Evolutionary conservation across 2,888 invertebrate genomes (phyloP).

Genomic region (Asteroscopus sphinx): DNA sequence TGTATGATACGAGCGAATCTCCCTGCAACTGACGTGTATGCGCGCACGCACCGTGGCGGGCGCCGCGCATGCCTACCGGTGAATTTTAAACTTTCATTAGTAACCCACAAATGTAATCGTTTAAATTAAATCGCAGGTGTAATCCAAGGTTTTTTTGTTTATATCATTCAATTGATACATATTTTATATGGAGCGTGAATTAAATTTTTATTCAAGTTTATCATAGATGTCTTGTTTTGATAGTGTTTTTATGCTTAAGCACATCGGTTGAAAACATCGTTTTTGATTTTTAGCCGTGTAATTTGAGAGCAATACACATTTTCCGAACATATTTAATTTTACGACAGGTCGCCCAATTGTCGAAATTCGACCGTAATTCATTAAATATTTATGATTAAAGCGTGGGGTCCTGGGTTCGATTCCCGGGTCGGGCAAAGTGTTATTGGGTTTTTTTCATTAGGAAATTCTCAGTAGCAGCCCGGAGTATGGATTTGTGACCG

Average conservation of each 20-base stretch:
- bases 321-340: no score
- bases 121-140: conserved; percentile 75
- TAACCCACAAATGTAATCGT: conserved; percentile 73
- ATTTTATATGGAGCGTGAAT: conserved; percentile 67
- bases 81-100: conserved; percentile 77
- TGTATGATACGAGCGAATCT: conserved; percentile 54
- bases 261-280: no score
- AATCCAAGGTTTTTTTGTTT: conserved; percentile 77
- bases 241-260: conserved; percentile 1
- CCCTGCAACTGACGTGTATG: conserved; percentile 40
- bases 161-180: conserved; percentile 74
- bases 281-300: no score
- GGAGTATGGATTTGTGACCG: no score
- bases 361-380: no score
- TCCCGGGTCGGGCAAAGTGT: no score
- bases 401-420: no score
- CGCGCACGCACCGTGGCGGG: conserved; percentile 41
- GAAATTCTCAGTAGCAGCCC: no score
- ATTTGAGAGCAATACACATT: no score
- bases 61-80: conserved; percentile 54
- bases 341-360: no score
- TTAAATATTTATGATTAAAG: no score
- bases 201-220: conserved; percentile 41
- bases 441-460: no score
- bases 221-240: conserved; percentile 5